phyloP scores from a whole-genome alignment of 2,888 invertebrate genomes.

The Stratiomys singularior region DNA sequence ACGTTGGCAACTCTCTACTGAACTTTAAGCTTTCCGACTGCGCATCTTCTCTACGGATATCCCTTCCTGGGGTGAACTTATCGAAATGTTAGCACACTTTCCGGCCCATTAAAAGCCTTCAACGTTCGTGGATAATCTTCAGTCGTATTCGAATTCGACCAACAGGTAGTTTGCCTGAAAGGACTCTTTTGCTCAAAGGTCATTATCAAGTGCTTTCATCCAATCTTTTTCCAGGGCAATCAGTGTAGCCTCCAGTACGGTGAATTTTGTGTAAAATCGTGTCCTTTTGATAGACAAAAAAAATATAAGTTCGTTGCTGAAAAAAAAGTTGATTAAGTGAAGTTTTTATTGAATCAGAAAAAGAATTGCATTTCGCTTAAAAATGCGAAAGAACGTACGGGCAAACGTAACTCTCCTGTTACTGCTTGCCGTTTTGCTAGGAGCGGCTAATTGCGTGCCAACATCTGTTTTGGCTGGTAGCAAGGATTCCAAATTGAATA shows the following conservation, averaged over 20 bases:
- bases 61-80: slow-evolving; percentile 6
- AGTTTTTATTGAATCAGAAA: background rate
- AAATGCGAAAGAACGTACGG: slow-evolving; percentile 12
- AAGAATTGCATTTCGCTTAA: background rate
- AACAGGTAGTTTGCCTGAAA: slow-evolving; percentile 43
- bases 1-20: background rate
- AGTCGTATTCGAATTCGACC: slow-evolving; percentile 41
- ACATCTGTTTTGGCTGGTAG: slow-evolving; percentile 61
- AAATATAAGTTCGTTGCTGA: background rate
- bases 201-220: slow-evolving; percentile 10
- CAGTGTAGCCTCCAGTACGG: background rate
- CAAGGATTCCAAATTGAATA: slow-evolving; percentile 60
- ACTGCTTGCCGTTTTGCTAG: slow-evolving; percentile 57
- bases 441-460: slow-evolving; percentile 61
- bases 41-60: slow-evolving; percentile 2
- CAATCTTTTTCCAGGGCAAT: background rate
- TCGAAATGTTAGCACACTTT: slow-evolving; percentile 27
- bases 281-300: background rate
- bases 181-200: background rate
- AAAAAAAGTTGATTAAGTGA: slow-evolving; percentile 3
- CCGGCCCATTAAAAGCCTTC: slow-evolving; percentile 29
- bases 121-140: slow-evolving; percentile 16
- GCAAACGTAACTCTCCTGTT: background rate
- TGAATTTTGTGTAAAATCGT: background rate
- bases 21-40: background rate